Evolutionary conservation across 2,797 vertebrate genomes (phyloP).

Genomic region (Oreonectes daqikongensis): DNA sequence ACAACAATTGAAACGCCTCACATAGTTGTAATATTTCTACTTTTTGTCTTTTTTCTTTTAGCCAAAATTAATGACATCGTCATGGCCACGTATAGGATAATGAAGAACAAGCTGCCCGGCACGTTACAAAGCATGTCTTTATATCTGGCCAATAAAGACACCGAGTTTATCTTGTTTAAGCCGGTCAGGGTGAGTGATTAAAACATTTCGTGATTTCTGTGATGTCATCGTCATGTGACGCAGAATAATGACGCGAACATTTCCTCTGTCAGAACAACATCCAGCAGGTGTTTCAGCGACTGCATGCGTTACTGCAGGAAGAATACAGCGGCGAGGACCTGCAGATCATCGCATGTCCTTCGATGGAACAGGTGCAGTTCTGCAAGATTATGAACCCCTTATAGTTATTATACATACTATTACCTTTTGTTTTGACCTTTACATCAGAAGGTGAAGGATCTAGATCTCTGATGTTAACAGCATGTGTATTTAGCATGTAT

Average conservation of each 20-base stretch:
- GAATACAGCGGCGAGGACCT: slow-evolving; percentile 93
- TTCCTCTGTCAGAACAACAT: slow-evolving; percentile 85
- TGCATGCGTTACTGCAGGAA: slow-evolving; percentile 89
- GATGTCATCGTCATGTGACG: background rate
- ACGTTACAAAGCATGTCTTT: slow-evolving; percentile 95
- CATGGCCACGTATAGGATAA: slow-evolving; percentile 87
- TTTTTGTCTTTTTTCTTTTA: slow-evolving; percentile 68
- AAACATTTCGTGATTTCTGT: background rate
- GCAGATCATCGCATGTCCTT: slow-evolving; percentile 94
- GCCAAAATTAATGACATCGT: slow-evolving; percentile 94
- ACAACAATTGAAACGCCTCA: background rate
- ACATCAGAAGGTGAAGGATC: background rate
- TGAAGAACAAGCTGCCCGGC: slow-evolving; percentile 92
- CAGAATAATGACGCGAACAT: background rate
- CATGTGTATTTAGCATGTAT: no score
- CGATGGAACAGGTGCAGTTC: slow-evolving; percentile 81
- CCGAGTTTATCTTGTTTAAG: slow-evolving; percentile 98
- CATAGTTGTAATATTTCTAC: background rate
- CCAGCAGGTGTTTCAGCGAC: slow-evolving; percentile 94
- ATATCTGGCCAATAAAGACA: slow-evolving; percentile 96
- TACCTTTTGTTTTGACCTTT: background rate
- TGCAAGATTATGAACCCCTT: background rate
- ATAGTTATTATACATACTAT: background rate
- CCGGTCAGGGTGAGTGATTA: slow-evolving; percentile 90
- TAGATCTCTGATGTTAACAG: no score